Conservation (phyloP, 1,140 invertebrate species). For the Euglossa dilemma region DNA sequence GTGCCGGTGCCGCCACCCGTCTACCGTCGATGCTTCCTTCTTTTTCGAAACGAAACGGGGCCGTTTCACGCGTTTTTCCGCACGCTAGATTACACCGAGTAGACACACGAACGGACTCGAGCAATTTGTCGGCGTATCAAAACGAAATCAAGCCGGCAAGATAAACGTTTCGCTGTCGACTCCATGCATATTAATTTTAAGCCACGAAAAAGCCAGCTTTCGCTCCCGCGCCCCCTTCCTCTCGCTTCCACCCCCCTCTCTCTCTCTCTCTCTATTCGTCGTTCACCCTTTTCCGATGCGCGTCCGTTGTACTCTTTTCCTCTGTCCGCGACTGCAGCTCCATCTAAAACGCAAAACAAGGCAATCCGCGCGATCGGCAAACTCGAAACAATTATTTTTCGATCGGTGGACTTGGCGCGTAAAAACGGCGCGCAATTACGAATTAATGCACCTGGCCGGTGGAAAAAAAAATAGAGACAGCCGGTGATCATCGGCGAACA, state of each 20-base stretch:
- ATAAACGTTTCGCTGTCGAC: constrained; percentile 79
- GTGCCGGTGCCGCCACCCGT: too few species aligned
- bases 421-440: constrained; percentile 79
- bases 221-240: constrained; percentile 6
- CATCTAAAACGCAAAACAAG: constrained; percentile 67
- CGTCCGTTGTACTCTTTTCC: background rate
- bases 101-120: constrained; percentile 53
- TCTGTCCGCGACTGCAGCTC: background rate
- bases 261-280: background rate
- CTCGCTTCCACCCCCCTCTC: background rate
- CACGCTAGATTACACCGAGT: constrained; percentile 44
- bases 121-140: constrained; percentile 81
- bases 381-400: constrained; percentile 79
- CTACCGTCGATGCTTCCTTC: background rate
- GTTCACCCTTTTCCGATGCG: background rate
- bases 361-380: constrained; percentile 60
- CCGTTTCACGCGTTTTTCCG: constrained; percentile 52
- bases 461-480: constrained; percentile 65
- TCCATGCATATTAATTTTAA: constrained; percentile 83
- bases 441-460: constrained; percentile 69
- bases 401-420: constrained; percentile 73
- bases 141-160: constrained; percentile 81
- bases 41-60: background rate
- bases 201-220: constrained; percentile 76
- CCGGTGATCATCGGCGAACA: constrained; percentile 57